Evolutionary conservation across 2,797 vertebrate genomes (phyloP), one percentile per base, ranked within the genome.

Genomic region (Steatocranus sp.): DNA sequence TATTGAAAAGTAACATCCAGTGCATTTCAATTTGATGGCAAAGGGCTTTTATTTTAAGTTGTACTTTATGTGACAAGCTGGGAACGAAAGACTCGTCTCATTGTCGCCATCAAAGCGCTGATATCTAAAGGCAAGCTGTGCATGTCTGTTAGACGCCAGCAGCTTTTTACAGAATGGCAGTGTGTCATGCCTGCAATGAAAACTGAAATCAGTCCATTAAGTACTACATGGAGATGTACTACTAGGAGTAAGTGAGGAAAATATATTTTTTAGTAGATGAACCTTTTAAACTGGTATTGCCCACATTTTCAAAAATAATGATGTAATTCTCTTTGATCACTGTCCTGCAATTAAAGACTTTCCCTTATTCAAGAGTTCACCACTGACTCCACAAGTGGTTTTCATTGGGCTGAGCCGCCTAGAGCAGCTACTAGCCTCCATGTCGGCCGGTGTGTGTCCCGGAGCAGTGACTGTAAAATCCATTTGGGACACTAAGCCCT

Each of bases 401-500:
- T 91, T 93, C 82, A 94, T 93, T 91, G 88, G 63, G 14, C 85
- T 43, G 46, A 11, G 61, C 78, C 36, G 79, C 92, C 81, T 63
- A 4, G n/a, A 91, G 87, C 89, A 30, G 74, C 88, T 86, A 61
- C 53, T 25, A 36, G 85, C 77, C 84, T 88, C 75, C 75, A 78
- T 79, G 85, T 78, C 48, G 7, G 51, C 54, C 61, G 7, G 56
- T 49, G 32, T 90, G 83, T 81, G 70, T 91, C 80, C 78, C 80
- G 76, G 79, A 93, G 87, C 87, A 89, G 78, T 8, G 90, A 89
- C 93, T 95, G 90, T 93, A 94, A 95, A 95, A 94, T 90, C 89
- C 93, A 93, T 93, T 95, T 91, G 88, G 91, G 91, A 92, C 92
- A 92, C 88, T 94, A 95, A 95, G 91, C 91, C 84, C 80, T 90